Base-by-base conservation (phyloP, 2,888 invertebrate genomes). In the Tinea pellionella region DNA sequence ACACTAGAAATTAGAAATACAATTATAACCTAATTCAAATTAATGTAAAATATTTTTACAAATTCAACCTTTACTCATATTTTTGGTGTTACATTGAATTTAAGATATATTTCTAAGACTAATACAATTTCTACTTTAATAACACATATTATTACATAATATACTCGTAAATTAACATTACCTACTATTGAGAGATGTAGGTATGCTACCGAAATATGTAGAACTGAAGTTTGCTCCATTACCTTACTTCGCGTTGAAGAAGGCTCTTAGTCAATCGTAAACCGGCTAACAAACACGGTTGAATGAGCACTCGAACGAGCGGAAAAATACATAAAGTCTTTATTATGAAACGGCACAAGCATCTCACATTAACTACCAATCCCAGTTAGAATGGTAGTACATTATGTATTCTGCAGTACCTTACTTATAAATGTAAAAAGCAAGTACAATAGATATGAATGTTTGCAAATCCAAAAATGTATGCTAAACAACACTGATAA, bases 261-360 rank as follows among this genome's bases (percentile, higher is more conserved):
- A 32, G 53, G 32, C 57, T 57, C 32, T 30, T 57, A 57, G 57
- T 57, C 57, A 57, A 32, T 57, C 57, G 19, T 57, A 57, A 57
- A 53, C 32, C 57, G 57, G 57, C 57, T 11, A 57, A 57, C 57
- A 57, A 32, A 32, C 15, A 16, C 57, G 32, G 30, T 11, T 32
- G 57, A 57, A 57, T 57, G 57, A 32, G 29, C 56, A 56, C 56
- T 56, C 30, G 29, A 51, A 19, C 30, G 29, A 29, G 57, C 19
- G 57, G 57, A 57, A 55, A 24, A 57, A 57, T 53, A 53, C 57
- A 57, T 32, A 57, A 57, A 57, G 57, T 57, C 32, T 32, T 32
- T 32, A 32, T 57, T 53, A 53, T 53, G 53, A 53, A 53, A 53
- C 16, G 53, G 53, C 53, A 53, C 18, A 53, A 53, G 53, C 53